These are phyloP conservation scores for Scartelaos histophorus DNA, from an alignment of 2,113 vertebrate genomes.

Conservation along the genomic window DNA sequence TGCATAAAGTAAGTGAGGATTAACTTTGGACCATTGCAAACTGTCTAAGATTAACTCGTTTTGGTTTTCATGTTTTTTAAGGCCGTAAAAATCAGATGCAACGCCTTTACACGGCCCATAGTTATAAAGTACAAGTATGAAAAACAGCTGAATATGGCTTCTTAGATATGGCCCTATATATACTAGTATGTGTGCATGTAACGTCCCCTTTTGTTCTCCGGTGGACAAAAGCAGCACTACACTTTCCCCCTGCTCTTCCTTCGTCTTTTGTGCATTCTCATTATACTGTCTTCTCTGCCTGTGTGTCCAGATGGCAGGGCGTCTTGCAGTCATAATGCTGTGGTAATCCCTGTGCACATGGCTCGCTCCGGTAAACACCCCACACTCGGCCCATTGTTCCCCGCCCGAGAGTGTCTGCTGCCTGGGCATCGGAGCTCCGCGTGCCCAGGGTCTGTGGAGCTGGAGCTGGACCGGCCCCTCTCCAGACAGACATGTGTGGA, in stretches of 20 bases:
- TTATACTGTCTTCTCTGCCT: conserved; percentile 52
- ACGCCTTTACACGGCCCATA: too few relatives aligned
- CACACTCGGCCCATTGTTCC: conserved; percentile 64
- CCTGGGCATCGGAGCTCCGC: conserved; percentile 4
- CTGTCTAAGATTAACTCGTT: too few relatives aligned
- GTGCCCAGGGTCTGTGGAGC: conserved; percentile 12
- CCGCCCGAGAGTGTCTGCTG: conserved; percentile 39
- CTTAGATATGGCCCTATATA: neutral
- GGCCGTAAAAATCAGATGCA: too few relatives aligned
- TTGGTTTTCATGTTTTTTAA: too few relatives aligned
- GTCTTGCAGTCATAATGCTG: conserved; percentile 67
- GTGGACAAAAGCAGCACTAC: conserved; percentile 23
- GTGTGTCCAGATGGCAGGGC: conserved; percentile 69
- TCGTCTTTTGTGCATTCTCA: conserved; percentile 44
- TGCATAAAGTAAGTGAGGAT: too few relatives aligned
- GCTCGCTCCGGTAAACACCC: conserved; percentile 53
- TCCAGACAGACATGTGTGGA: conserved; percentile 28
- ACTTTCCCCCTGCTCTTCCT: conserved; percentile 25
- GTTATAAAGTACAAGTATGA: too few relatives aligned
- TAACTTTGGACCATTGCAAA: too few relatives aligned
- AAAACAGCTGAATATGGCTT: neutral
- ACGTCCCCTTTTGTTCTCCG: conserved; percentile 35
- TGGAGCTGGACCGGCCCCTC: conserved; percentile 28
- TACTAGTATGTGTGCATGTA: neutral
- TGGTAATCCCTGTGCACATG: conserved; percentile 73